These are phyloP conservation scores for Antechinus stuartii DNA, from an alignment of 2,113 vertebrate species.

Conservation along the genomic window DNA sequence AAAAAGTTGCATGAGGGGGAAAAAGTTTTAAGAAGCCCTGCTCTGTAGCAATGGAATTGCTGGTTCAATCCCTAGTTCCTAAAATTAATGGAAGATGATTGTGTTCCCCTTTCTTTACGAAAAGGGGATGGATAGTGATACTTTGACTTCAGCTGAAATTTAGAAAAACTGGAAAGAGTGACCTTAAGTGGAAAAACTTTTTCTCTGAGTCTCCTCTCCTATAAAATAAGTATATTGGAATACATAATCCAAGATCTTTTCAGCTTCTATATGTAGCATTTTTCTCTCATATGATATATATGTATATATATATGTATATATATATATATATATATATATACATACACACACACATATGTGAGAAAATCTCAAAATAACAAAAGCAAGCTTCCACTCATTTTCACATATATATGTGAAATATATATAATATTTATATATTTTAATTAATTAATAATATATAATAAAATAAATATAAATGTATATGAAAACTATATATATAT, in stretches of 20 bases:
- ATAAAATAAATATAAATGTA: no score
- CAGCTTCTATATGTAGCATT: no score
- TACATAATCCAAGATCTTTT: neutral
- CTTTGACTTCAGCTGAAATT: constrained; percentile 29
- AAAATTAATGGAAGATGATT: constrained; percentile 4
- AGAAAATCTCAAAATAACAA: neutral
- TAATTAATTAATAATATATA: no score
- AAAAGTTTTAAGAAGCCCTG: no score
- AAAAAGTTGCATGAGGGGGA: no score
- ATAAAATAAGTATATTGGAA: neutral
- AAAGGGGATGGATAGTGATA: constrained; percentile 23
- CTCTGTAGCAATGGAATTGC: neutral
- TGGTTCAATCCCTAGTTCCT: neutral
- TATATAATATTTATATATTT: no score
- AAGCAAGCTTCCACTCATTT: no score
- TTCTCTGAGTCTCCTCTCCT: neutral
- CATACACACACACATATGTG: neutral
- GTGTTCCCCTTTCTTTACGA: constrained; percentile 56
- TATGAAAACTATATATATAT: no score
- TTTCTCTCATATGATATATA: no score
- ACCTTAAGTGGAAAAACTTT: neutral
- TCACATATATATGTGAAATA: no score
- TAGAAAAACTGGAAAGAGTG: neutral
- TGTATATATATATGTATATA: no score
- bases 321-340: no score